Conservation (phyloP, 30 jellyfish, hydroid and myxozoan genomes). For the Hydractinia echinata region DNA sequence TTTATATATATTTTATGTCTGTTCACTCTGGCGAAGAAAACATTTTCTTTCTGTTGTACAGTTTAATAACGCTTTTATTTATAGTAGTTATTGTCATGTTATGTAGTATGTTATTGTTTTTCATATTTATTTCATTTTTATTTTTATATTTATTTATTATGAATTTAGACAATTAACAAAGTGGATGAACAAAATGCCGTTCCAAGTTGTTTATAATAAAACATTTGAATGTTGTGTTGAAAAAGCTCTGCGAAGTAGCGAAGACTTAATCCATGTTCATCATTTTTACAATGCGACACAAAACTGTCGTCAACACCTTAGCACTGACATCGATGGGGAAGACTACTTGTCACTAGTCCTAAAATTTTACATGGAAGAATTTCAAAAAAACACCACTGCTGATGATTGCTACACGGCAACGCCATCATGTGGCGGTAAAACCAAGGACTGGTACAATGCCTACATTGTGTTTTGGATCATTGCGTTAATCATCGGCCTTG, state of each 20-base stretch:
- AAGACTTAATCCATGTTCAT: neutral
- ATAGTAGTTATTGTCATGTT: no score
- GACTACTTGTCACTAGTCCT: constrained; percentile 1
- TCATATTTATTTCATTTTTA: no score
- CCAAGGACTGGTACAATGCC: constrained; percentile 29
- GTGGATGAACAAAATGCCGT: no score
- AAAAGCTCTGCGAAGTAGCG: neutral
- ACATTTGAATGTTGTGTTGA: constrained; percentile 31
- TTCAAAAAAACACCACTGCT: neutral
- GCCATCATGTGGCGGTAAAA: constrained; percentile 33
- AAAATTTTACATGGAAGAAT: neutral
- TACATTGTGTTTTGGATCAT: constrained; percentile 55
- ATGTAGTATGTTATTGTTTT: no score
- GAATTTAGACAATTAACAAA: no score
- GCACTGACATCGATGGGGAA: neutral
- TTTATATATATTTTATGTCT: no score
- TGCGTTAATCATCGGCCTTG: constrained; percentile 41
- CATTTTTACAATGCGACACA: constrained; percentile 17
- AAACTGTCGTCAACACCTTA: constrained; percentile 11
- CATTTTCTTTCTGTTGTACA: no score
- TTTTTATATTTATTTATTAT: no score
- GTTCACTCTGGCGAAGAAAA: no score
- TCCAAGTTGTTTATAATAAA: no score
- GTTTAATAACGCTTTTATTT: no score
- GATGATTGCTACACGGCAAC: neutral